phyloP scores from a whole-genome alignment of 2,113 vertebrate species.

The Cichladusa arquata region DNA sequence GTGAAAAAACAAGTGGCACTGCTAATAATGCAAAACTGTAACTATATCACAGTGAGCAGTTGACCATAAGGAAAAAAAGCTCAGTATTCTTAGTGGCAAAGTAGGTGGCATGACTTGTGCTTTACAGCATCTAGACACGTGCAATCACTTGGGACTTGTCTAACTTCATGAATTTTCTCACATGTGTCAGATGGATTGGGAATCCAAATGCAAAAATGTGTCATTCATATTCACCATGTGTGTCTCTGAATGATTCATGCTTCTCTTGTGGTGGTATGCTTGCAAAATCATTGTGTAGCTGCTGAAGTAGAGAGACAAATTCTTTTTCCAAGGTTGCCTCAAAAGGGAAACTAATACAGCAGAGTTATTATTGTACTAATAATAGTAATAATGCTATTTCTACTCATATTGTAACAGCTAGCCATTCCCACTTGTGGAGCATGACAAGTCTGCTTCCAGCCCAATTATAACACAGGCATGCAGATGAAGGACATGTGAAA shows the following conservation, averaged over 20 bases:
- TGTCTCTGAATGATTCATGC: not conserved
- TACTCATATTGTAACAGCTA: not conserved
- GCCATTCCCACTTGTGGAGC: not conserved
- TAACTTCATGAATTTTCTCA: constrained; percentile 25
- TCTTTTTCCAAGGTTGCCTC: not conserved
- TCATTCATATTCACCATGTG: not conserved
- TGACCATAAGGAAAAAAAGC: not conserved
- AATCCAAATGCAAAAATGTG: constrained; percentile 13
- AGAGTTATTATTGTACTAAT: not conserved
- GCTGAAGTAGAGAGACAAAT: not conserved
- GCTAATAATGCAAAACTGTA: not conserved
- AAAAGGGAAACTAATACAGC: not conserved
- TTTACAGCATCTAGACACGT: constrained; percentile 19
- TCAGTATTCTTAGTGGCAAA: not conserved
- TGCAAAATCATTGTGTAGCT: not conserved
- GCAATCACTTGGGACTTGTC: constrained; percentile 21
- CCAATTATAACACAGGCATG: not conserved
- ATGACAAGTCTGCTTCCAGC: not conserved
- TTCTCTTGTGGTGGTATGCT: not conserved
- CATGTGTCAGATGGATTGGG: constrained; percentile 37
- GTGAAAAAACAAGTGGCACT: not conserved
- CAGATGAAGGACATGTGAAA: not conserved
- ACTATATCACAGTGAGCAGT: not conserved
- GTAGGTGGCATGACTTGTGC: constrained; percentile 17
- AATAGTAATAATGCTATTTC: not conserved